These are phyloP conservation scores for Drosophila siamana DNA, from an alignment of 2,888 invertebrate species.

Conservation along the genomic window DNA sequence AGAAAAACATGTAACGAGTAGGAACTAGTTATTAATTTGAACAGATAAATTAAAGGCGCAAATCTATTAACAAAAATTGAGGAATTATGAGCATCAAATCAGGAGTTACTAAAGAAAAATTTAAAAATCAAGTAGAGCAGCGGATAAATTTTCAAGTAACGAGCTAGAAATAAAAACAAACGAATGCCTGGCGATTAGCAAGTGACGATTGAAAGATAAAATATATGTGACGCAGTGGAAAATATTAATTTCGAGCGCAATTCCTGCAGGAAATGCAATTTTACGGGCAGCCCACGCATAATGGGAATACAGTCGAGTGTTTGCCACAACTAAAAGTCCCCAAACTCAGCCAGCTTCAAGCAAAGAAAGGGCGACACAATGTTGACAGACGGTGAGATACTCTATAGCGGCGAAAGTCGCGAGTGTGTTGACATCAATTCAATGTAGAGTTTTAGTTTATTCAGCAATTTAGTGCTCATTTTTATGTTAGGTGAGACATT, in stretches of 20 bases:
- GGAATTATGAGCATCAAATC: no score
- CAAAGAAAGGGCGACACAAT: slow-evolving; percentile 1
- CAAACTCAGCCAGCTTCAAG: slow-evolving; percentile 17
- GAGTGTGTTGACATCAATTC: no score
- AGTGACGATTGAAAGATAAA: not conserved
- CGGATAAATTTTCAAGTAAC: no score
- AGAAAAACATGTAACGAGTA: not conserved
- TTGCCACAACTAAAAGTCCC: slow-evolving; percentile 21
- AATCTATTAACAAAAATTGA: no score
- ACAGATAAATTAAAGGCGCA: not conserved
- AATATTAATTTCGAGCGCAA: slow-evolving; percentile 5
- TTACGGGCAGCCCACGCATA: slow-evolving; percentile 9
- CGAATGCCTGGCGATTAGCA: not conserved
- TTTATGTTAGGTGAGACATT: no score
- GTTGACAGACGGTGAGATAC: not conserved
- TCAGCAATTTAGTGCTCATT: no score
- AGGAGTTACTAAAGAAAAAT: no score
- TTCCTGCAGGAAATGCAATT: slow-evolving; percentile 12
- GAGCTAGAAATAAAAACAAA: not conserved
- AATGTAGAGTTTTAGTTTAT: no score
- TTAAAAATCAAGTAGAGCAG: no score
- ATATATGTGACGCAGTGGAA: not conserved
- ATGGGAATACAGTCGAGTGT: slow-evolving; percentile 11
- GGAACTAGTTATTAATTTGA: not conserved
- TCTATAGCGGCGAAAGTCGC: not conserved